Base-by-base conservation (phyloP, 2,113 vertebrate species). In the Pollachius pollachius region DNA sequence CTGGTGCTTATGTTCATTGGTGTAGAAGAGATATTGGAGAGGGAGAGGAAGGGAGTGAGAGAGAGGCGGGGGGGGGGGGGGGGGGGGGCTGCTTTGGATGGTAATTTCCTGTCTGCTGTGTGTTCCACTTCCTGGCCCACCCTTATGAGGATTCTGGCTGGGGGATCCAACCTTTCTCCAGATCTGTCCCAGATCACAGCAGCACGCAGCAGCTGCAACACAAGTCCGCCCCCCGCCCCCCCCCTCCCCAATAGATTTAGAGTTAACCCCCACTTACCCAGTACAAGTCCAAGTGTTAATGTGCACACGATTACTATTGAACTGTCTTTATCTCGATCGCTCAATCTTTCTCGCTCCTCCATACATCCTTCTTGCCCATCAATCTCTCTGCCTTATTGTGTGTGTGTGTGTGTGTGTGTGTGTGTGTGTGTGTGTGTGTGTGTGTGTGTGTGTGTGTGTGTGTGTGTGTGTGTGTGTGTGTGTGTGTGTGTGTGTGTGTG, bases 61-160 rank as follows among this genome's bases (percentile, higher is more conserved):
- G 8, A 13, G 12, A 13, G 8, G 41, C 2, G 9, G 2, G 54
- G 15, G 15, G 54, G 54, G 17, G 58, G 75, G 62, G 69, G 62
- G 73, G 74, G 73, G 83, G 69, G 70, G 65, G 37, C 5, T 52
- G 69, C 71, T 79, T 87, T 75, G 81, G 84, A 73, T 85, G 69
- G 82, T 85, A 71, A 90, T 88, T 90, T 89, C 84, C 85, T 90
- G 86, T 84, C 59, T 19, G 75, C 65, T 65, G 17, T 16, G 64
- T 12, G 19, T 73, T 86, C 79, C 72, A 61, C 73, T 76, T 85
- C 72, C 77, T 68, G 78, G 75, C 85, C 77, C 87, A 84, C 87
- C 88, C 85, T 85, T 85, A 54, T 79, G 84, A 84, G 85, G 78
- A 76, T 79, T 85, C 80, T 70, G 79, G 72, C 78, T 73, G 21